Evolutionary conservation across 1,140 invertebrate genomes (phyloP).

Genomic region (Melipona quadrifasciata): DNA sequence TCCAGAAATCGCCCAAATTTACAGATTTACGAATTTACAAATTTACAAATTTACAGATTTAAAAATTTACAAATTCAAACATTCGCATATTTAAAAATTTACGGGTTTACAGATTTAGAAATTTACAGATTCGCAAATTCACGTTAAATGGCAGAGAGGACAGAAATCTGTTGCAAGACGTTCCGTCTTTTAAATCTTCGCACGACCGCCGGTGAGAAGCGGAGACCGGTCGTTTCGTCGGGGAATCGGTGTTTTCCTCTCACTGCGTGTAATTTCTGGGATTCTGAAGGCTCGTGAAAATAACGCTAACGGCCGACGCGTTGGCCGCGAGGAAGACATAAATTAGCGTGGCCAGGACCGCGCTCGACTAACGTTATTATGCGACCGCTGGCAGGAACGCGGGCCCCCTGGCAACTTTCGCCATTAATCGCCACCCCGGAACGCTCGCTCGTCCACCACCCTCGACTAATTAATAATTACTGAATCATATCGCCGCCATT

Average conservation of each 20-base stretch:
- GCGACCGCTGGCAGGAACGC: constrained; percentile 46
- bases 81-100: too few relatives aligned
- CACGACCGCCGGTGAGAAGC: background rate
- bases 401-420: constrained; percentile 20
- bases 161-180: background rate
- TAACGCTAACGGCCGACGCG: constrained; percentile 32
- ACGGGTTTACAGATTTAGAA: too few relatives aligned
- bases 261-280: background rate
- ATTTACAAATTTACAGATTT: too few relatives aligned
- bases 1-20: too few relatives aligned
- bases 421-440: constrained; percentile 28
- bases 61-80: too few relatives aligned
- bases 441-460: constrained; percentile 3
- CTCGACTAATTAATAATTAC: constrained; percentile 47
- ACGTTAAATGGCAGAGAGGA: too few relatives aligned
- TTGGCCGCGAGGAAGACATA: constrained; percentile 60
- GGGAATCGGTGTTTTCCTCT: constrained; percentile 6
- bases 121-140: too few relatives aligned
- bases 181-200: background rate
- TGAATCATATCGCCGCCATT: constrained; percentile 31
- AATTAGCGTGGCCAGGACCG: constrained; percentile 52
- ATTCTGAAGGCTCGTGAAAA: background rate
- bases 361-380: constrained; percentile 48
- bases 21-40: too few relatives aligned
- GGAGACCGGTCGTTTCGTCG: background rate